These are phyloP conservation scores for Xanthia togata DNA, from an alignment of 2,888 invertebrate species.

Conservation along the genomic window DNA sequence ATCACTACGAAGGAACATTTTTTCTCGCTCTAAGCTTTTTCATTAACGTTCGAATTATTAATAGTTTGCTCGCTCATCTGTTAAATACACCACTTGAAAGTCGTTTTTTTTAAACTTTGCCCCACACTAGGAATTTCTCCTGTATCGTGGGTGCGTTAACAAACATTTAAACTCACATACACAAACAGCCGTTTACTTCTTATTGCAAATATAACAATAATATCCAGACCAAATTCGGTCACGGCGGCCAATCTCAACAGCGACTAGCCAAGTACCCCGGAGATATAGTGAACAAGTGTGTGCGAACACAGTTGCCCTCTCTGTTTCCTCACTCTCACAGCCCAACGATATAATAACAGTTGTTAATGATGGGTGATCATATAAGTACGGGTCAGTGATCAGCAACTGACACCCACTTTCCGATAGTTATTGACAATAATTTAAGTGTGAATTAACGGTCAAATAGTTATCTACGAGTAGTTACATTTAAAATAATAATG, in stretches of 20 bases:
- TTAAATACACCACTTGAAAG: neutral
- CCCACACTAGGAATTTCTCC: too few relatives aligned
- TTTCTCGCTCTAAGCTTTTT: neutral
- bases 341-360: neutral
- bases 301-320: neutral
- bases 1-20: neutral
- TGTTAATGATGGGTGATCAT: conserved; percentile 3
- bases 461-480: conserved; percentile 39
- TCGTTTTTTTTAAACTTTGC: too few relatives aligned
- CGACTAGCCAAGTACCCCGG: neutral
- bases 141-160: too few relatives aligned
- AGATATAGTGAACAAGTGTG: neutral
- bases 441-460: conserved; percentile 44
- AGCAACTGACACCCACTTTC: conserved; percentile 10
- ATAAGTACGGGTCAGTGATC: conserved; percentile 34
- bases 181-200: too few relatives aligned
- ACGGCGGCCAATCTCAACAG: neutral
- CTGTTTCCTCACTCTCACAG: neutral
- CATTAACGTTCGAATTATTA: too few relatives aligned
- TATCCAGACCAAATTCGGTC: neutral
- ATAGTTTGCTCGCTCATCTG: neutral
- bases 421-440: conserved; percentile 25
- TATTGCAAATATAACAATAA: neutral
- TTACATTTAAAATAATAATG: conserved; percentile 45
- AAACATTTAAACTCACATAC: too few relatives aligned